A percentile compares a stretch with the other conserved stretches of the same genome.
These are phyloP conservation scores for Toxotes jaculatrix DNA, from an alignment of 2,113 vertebrate species.

Conservation along the genomic window DNA sequence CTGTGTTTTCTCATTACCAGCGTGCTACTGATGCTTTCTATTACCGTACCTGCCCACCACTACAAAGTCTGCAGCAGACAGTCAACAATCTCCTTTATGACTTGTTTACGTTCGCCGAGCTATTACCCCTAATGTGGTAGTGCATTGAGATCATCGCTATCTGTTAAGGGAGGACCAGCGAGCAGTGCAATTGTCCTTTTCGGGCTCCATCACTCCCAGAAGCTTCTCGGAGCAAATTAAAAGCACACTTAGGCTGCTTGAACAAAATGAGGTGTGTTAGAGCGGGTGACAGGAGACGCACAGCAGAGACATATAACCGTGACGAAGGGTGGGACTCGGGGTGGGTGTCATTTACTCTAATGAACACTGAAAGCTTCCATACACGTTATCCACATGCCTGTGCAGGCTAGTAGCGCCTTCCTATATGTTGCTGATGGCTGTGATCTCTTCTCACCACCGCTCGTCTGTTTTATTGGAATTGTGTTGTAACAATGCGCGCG, in stretches of 20 bases:
- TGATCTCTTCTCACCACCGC: background rate
- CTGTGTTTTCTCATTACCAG: constrained; percentile 69
- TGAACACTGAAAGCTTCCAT: background rate
- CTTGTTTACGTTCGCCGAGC: constrained; percentile 63
- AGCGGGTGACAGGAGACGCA: background rate
- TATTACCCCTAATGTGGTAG: constrained; percentile 64
- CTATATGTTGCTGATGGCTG: background rate
- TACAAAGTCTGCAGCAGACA: constrained; percentile 25
- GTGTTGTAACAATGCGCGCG: background rate
- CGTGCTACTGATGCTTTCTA: constrained; percentile 51
- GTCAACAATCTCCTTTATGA: constrained; percentile 69
- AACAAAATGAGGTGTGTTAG: constrained; percentile 34
- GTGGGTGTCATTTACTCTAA: constrained; percentile 17
- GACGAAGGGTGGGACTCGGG: background rate
- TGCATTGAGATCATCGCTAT: constrained; percentile 59
- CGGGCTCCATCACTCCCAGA: constrained; percentile 46
- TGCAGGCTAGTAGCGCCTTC: background rate
- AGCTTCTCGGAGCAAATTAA: constrained; percentile 59
- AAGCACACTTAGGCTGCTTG: constrained; percentile 20
- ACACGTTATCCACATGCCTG: background rate
- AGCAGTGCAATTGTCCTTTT: constrained; percentile 45
- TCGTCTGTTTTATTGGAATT: constrained; percentile 22
- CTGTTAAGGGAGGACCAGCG: constrained; percentile 45
- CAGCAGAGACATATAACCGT: background rate
- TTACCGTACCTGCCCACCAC: constrained; percentile 47